phyloP scores from a whole-genome alignment of 2,888 invertebrate species.

The Phasia obesa region DNA sequence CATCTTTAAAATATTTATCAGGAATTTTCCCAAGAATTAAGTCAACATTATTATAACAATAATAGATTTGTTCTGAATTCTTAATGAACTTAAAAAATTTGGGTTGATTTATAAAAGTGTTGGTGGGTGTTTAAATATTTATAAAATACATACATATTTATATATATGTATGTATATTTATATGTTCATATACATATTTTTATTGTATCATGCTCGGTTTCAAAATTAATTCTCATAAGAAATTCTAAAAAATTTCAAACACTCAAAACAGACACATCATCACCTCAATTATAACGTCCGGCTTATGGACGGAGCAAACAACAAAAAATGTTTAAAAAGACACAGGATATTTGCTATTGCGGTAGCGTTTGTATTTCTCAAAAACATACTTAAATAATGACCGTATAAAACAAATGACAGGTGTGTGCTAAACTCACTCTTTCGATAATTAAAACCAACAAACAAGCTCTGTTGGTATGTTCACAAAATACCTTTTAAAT shows the following conservation, averaged over 20 bases:
- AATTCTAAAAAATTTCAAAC: constrained; percentile 17
- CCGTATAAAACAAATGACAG: constrained; percentile 39
- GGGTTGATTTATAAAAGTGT: constrained; percentile 24
- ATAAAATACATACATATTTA: too few species aligned
- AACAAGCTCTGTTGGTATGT: constrained; percentile 1
- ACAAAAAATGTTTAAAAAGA: neutral
- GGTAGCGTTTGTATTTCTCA: neutral
- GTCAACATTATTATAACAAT: neutral
- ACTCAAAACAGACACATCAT: constrained; percentile 10
- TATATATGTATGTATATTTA: too few species aligned
- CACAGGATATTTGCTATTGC: constrained; percentile 45
- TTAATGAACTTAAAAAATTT: neutral
- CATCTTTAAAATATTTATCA: neutral
- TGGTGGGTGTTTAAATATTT: constrained; percentile 28
- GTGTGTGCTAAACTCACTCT: constrained; percentile 17
- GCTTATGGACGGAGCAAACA: neutral
- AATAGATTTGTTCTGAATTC: constrained; percentile 3
- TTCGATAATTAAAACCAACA: constrained; percentile 12
- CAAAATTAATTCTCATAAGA: constrained; percentile 4
- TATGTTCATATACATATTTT: too few species aligned
- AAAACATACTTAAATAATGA: constrained; percentile 27
- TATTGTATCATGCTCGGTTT: neutral
- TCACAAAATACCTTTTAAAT: neutral
- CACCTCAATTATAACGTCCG: constrained; percentile 53
- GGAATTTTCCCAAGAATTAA: neutral